Base-by-base conservation (phyloP, 2,797 vertebrate genomes). In the Hyperoplus immaculatus region DNA sequence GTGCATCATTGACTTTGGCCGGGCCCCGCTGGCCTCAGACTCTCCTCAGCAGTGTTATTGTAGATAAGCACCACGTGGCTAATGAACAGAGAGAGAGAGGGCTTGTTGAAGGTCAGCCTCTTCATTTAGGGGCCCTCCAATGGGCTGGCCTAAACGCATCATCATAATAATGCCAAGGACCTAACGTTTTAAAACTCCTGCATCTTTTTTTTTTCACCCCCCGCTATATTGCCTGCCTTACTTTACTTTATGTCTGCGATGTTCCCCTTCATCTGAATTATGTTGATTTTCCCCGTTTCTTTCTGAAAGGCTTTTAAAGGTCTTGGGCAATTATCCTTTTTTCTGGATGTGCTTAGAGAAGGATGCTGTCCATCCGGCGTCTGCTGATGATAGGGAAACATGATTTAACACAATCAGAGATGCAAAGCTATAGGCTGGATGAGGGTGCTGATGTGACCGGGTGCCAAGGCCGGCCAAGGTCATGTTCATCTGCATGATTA, bases 101-200 rank as follows among this genome's bases (percentile, higher is more conserved):
- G 89, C 91, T 90, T 87, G 86, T 92, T 94, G 94, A 95, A 95
- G 95, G 95, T 95, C 94, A 95, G 82, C 89, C 88, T 93, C 94
- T 95, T 95, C 92, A 95, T 95, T 95, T 94, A 94, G 89, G 85
- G 92, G 85, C 87, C 87, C 91, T 94, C 92, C 92, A 90, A 90
- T 87, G 85, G 92, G 90, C 83, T 74, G 88, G 89, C 90, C 91
- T 93, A 94, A 94, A 90, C 81, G 80, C 93, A 94, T 94, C 93
- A 88, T 90, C 90, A 94, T 92, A 86, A 93, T 92, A 87, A 87
- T 87, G 73, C 87, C 87, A 90, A 93, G 91, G 91, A 93, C 93
- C 85, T 75, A 68, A 80, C 86, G 29, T 80, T 89, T 90, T 87
- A 88, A 85, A 90, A 92, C 80, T 87, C 84, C 78, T 87, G 82